Percentiles rank a stretch among this genome's conserved stretches.
phyloP scores from a whole-genome alignment of 2,797 vertebrate species.

The Thaleichthys pacificus region DNA sequence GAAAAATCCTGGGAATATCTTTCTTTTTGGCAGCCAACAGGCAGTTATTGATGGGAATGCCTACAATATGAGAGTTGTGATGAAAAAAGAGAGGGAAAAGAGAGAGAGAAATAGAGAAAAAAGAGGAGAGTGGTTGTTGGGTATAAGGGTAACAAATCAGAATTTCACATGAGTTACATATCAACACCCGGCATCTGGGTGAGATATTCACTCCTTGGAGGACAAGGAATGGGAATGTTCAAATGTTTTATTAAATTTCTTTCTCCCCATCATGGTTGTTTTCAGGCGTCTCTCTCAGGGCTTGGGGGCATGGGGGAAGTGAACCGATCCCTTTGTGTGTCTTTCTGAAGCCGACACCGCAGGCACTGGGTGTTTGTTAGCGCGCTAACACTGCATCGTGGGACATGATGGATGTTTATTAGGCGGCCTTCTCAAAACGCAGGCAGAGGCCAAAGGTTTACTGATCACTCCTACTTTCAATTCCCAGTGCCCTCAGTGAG shows the following conservation, averaged over 20 bases:
- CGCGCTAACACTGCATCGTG: constrained; percentile 14
- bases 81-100: constrained; percentile 31
- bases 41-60: constrained; percentile 49
- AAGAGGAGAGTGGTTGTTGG: neutral
- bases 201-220: constrained; percentile 23
- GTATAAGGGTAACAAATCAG: constrained; percentile 29
- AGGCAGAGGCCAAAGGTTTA: constrained; percentile 19
- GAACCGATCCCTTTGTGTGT: constrained; percentile 24
- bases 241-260: constrained; percentile 12
- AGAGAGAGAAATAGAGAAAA: constrained; percentile 4
- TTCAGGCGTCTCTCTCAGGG: constrained; percentile 27
- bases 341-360: constrained; percentile 16
- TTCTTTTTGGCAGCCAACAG: constrained; percentile 50
- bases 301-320: constrained; percentile 25
- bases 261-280: constrained; percentile 22
- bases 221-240: constrained; percentile 24
- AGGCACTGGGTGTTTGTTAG: constrained; percentile 24
- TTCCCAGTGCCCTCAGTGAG: constrained; percentile 18
- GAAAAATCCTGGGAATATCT: constrained; percentile 51
- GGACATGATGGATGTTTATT: constrained; percentile 29
- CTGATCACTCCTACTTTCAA: constrained; percentile 23
- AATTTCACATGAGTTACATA: constrained; percentile 35
- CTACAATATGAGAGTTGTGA: constrained; percentile 13
- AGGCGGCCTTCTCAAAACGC: constrained; percentile 22
- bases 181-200: constrained; percentile 27